Base-by-base conservation (phyloP, 2,797 vertebrate species). In the Threskiornis aethiopicus region DNA sequence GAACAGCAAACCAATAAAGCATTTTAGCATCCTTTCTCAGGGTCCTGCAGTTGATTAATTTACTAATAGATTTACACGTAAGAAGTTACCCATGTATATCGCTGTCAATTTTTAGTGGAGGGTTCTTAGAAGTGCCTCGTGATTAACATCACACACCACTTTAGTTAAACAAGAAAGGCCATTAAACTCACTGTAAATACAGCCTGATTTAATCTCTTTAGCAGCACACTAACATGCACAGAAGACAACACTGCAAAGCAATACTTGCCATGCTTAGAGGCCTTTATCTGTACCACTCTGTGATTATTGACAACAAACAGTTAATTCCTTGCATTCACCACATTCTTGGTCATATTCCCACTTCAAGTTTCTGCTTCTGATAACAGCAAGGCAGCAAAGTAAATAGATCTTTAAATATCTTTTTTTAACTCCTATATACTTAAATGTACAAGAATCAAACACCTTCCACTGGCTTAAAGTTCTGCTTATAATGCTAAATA, bases 1-100 rank as follows among this genome's bases (percentile, higher is more conserved):
- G 31, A 94, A 71, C 73, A 84, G 91, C 35, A 93, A 94, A 57
- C 82, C 54, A 76, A 94, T 89, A 90, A 85, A 95, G 44, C 84
- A 89, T 54, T 78, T 94, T 33, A 35, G 44, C 22, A 24, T 64
- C 67, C 67, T 58, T 94, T 77, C 47, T 79, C 42, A n/a, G 80
- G 84, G 96, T 75, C 77, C 65, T 0, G 4, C 19, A 39, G 65
- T 65, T 95, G 88, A 91, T 91, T 95, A 72, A 96, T 96, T 77
- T 73, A 82, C 75, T 85, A 76, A 89, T n/a, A 92, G 92, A 91
- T 76, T 87, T 89, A 85, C 85, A 91, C 39, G 3, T 28, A 93
- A 92, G 47, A 79, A 82, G 64, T 35, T 80, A 59, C 13, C 33
- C 70, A 37, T 61, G 51, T 83, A 46, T 52, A 92, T 47, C 1